These are phyloP conservation scores for Channa striata DNA, from an alignment of 2,797 vertebrate genomes.

Conservation along the genomic window DNA sequence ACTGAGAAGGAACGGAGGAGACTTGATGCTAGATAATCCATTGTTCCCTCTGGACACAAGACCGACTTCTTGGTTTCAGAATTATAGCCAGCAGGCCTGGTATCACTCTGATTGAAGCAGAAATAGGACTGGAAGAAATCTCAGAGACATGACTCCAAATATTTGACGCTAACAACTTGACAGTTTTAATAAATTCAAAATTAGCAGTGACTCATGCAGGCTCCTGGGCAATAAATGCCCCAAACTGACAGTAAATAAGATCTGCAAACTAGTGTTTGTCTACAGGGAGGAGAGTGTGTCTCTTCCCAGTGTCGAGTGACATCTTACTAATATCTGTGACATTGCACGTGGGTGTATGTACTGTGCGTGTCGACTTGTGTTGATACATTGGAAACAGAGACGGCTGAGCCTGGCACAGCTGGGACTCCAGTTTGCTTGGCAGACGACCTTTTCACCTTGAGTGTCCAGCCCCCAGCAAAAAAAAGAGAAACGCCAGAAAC, in stretches of 20 bases:
- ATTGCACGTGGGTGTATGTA: neutral
- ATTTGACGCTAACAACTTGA: conserved; percentile 30
- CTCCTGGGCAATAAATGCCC: conserved; percentile 23
- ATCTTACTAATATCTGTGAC: conserved; percentile 17
- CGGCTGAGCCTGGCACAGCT: conserved; percentile 27
- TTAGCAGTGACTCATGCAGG: conserved; percentile 7
- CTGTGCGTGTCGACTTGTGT: neutral
- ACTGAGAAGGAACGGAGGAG: conserved; percentile 62
- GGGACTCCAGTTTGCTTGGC: conserved; percentile 20
- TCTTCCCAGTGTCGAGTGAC: conserved; percentile 31
- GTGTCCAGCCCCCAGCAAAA: conserved; percentile 5
- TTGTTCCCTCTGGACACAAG: conserved; percentile 52
- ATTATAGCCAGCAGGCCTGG: conserved; percentile 34
- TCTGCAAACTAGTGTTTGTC: neutral
- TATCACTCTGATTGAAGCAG: conserved; percentile 30
- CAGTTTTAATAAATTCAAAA: conserved; percentile 44
- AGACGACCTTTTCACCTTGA: conserved; percentile 32
- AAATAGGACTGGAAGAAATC: conserved; percentile 23
- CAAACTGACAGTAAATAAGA: conserved; percentile 45
- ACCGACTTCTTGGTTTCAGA: conserved; percentile 41
- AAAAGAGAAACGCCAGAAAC: neutral
- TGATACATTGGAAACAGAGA: conserved; percentile 2
- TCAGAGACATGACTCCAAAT: conserved; percentile 23
- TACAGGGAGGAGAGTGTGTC: conserved; percentile 22
- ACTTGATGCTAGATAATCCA: conserved; percentile 67